Conservation (phyloP, 2,888 invertebrate genomes). For the Stictocephala bisonia region DNA sequence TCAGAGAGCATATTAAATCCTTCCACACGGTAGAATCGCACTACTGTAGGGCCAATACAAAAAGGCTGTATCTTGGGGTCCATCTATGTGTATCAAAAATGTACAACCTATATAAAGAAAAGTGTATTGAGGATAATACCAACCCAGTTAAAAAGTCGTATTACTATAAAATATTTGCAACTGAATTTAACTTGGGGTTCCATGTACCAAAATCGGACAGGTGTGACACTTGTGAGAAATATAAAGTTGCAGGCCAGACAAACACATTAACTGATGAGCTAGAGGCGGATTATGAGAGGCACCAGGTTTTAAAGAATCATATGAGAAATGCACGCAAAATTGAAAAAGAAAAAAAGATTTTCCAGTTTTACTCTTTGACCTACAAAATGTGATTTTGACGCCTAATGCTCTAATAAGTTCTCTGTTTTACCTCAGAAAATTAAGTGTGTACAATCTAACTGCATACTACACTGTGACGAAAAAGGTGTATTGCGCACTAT, state of each 20-base stretch:
- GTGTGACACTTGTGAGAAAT: conserved; percentile 35
- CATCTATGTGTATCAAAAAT: conserved; percentile 12
- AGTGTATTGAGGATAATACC: conserved; percentile 10
- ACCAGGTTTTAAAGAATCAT: conserved; percentile 21
- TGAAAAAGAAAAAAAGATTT: conserved; percentile 25
- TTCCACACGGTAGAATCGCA: too few relatives aligned
- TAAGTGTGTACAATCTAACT: conserved; percentile 36
- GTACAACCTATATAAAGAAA: conserved; percentile 16
- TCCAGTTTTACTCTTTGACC: conserved; percentile 30
- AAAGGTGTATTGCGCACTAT: conserved; percentile 40
- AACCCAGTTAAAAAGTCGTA: conserved; percentile 4
- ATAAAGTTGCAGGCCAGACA: conserved; percentile 11
- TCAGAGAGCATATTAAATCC: too few relatives aligned
- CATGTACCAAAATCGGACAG: conserved; percentile 36
- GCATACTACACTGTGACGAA: conserved; percentile 41
- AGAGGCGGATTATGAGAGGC: conserved; percentile 10
- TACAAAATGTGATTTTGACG: conserved; percentile 36
- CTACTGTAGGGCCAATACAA: too few relatives aligned
- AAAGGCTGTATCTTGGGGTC: too few relatives aligned
- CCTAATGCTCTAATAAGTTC: conserved; percentile 38
- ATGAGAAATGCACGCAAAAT: conserved; percentile 30
- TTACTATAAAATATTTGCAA: conserved; percentile 26
- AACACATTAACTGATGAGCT: conserved; percentile 22
- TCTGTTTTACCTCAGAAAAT: conserved; percentile 33
- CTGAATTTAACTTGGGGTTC: conserved; percentile 34